These are phyloP conservation scores for Hippocampus guttulatus DNA, from an alignment of 2,113 vertebrate genomes.

Conservation along the genomic window DNA sequence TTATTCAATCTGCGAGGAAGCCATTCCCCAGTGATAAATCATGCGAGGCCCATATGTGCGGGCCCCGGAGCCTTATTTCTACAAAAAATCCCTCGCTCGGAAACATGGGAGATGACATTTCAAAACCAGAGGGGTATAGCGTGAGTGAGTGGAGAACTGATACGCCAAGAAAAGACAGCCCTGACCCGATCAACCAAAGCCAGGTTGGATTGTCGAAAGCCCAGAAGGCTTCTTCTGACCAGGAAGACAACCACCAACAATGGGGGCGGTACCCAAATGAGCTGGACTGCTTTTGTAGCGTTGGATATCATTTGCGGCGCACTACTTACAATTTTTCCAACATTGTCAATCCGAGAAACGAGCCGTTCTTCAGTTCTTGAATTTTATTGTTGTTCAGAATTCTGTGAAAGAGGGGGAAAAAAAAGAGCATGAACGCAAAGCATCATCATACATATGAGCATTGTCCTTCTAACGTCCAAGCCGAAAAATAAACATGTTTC, in stretches of 20 bases:
- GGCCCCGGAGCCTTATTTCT: slow-evolving; percentile 31
- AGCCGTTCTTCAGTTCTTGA: slow-evolving; percentile 88
- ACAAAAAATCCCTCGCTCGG: slow-evolving; percentile 12
- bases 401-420: slow-evolving; percentile 65
- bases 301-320: not conserved
- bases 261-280: slow-evolving; percentile 49
- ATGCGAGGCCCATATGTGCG: slow-evolving; percentile 30
- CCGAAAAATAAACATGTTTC: not conserved
- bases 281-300: no score
- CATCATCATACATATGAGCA: no score
- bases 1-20: slow-evolving; percentile 67
- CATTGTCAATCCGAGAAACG: slow-evolving; percentile 82
- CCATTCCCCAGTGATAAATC: slow-evolving; percentile 64
- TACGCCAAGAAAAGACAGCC: not conserved
- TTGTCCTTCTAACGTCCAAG: not conserved
- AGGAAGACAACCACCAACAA: slow-evolving; percentile 38
- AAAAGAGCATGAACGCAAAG: not conserved
- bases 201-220: not conserved
- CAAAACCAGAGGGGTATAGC: slow-evolving; percentile 6
- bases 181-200: not conserved
- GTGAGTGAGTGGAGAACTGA: not conserved
- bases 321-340: slow-evolving; percentile 92
- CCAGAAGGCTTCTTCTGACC: not conserved
- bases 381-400: slow-evolving; percentile 97
- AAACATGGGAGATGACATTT: slow-evolving; percentile 40